phyloP scores from a whole-genome alignment of 2,888 invertebrate genomes.

The Diaperis boleti region DNA sequence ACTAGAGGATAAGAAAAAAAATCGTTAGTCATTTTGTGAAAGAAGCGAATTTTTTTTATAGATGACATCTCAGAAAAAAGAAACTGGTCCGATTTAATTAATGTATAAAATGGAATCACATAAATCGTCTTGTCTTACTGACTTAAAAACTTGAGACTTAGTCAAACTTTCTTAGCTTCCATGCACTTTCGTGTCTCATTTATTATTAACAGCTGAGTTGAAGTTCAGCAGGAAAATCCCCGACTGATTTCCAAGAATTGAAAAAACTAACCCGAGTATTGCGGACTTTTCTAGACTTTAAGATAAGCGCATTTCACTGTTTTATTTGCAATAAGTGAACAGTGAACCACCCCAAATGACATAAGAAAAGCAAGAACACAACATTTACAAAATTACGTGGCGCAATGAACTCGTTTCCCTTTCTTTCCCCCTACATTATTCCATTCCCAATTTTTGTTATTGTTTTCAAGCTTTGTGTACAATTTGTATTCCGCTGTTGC shows the following conservation, averaged over 20 bases:
- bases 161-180: background rate
- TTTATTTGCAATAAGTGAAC: no score
- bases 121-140: background rate
- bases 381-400: background rate
- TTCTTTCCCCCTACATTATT: no score
- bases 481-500: background rate
- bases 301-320: no score
- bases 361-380: no score
- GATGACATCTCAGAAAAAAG: no score
- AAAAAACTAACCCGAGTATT: background rate
- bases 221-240: background rate
- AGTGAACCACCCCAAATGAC: no score
- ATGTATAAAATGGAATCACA: background rate
- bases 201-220: background rate
- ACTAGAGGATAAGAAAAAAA: background rate
- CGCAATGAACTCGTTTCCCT: no score
- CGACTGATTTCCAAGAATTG: background rate
- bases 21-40: background rate
- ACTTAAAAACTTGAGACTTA: background rate
- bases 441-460: background rate
- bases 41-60: background rate
- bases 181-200: background rate
- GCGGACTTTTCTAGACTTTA: no score
- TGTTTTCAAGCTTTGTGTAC: background rate
- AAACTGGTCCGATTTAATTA: constrained; percentile 3